Evolutionary conservation across 1,140 invertebrate genomes (phyloP).

Genomic region (Musca vetustissima): DNA sequence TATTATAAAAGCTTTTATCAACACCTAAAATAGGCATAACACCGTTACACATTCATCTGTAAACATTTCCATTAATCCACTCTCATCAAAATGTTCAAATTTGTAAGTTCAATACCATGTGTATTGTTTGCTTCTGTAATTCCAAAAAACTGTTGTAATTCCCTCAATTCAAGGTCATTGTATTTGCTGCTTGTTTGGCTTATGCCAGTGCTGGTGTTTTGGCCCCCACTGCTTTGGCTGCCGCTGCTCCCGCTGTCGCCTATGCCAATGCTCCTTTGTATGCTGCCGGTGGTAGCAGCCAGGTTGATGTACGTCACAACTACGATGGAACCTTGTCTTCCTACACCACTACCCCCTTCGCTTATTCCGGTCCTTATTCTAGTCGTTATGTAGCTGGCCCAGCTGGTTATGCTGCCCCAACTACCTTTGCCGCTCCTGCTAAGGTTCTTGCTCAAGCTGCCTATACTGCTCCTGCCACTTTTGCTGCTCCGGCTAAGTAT

Average conservation of each 20-base stretch:
- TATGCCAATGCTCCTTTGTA: constrained; percentile 51
- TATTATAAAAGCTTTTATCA: no score
- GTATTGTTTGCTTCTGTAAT: not conserved
- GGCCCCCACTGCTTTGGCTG: constrained; percentile 38
- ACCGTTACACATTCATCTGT: no score
- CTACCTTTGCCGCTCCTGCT: constrained; percentile 51
- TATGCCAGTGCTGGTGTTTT: constrained; percentile 42
- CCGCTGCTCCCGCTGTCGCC: constrained; percentile 43
- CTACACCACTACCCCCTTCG: constrained; percentile 51
- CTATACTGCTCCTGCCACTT: constrained; percentile 41
- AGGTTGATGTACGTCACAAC: constrained; percentile 50
- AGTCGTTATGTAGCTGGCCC: constrained; percentile 56
- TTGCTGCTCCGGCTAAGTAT: constrained; percentile 43
- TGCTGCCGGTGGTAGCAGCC: constrained; percentile 48
- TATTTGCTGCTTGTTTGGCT: constrained; percentile 43
- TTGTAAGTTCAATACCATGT: constrained; percentile 38
- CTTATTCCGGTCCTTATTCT: constrained; percentile 54
- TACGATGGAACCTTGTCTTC: constrained; percentile 48
- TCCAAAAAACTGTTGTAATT: not conserved
- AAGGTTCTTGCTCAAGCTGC: constrained; percentile 33
- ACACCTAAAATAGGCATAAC: no score
- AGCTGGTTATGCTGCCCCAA: constrained; percentile 48
- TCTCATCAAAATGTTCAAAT: constrained; percentile 45
- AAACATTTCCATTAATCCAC: no score
- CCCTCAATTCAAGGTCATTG: constrained; percentile 25